Percentiles rank a stretch among this genome's conserved stretches.
Evolutionary conservation across 2,888 invertebrate genomes (phyloP).

Genomic region (Dendrolimus houi): DNA sequence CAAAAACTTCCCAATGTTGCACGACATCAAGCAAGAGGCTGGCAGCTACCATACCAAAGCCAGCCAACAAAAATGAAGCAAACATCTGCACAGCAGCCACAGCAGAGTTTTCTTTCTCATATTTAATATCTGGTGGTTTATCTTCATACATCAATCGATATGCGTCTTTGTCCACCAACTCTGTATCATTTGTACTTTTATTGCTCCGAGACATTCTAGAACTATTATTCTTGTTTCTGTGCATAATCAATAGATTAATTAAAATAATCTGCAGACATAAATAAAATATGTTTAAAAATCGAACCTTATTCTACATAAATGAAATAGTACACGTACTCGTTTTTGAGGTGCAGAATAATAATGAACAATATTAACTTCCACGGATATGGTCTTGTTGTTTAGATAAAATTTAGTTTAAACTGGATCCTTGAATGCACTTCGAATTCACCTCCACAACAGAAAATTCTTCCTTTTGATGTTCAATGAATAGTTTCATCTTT

Average conservation of each 20-base stretch:
- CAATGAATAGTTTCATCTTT: too few species aligned
- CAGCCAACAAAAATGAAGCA: conserved; percentile 90
- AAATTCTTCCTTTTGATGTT: too few species aligned
- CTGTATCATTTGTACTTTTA: conserved; percentile 32
- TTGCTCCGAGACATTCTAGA: conserved; percentile 46
- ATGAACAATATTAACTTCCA: too few species aligned
- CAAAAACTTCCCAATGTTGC: conserved; percentile 92
- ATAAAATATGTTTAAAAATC: conserved; percentile 8
- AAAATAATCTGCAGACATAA: conserved; percentile 16
- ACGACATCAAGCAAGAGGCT: conserved; percentile 90
- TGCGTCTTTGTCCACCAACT: conserved; percentile 28
- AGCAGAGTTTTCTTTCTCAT: conserved; percentile 77
- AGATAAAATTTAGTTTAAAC: too few species aligned
- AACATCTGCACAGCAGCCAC: conserved; percentile 87
- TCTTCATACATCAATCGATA: conserved; percentile 50
- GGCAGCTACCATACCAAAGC: conserved; percentile 94
- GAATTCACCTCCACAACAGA: too few species aligned
- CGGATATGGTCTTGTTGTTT: too few species aligned
- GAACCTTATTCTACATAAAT: conserved; percentile 10
- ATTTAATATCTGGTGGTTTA: conserved; percentile 57
- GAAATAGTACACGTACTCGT: conserved; percentile 8
- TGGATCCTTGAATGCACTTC: too few species aligned
- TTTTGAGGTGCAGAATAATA: neutral
- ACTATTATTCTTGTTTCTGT: conserved; percentile 61
- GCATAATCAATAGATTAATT: conserved; percentile 40